Base-by-base conservation (phyloP, 2,888 invertebrate species). In the Zhengitettix transpicula region DNA sequence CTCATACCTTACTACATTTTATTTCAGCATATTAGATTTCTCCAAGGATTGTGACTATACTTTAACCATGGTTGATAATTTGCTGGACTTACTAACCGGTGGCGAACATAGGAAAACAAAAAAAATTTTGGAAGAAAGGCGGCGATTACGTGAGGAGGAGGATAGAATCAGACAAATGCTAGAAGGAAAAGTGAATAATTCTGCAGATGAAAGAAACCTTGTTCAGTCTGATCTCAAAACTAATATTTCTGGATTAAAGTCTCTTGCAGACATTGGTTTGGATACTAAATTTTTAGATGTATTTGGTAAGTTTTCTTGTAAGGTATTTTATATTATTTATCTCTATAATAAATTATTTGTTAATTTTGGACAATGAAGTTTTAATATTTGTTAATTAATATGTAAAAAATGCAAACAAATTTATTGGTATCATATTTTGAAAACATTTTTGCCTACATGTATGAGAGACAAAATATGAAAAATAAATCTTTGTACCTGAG, bases 81-180 rank as follows among this genome's bases (percentile, higher is more conserved):
- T 93, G 51, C 73, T 93, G 64, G 90, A 93, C 69, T 78, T 87
- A 12, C 74, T 93, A 55, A 93, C 92, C 0, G 83, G 84, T 64
- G 89, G 90, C 0, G 89, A 92, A 70, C 92, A 93, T 70, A 79
- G 83, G 59, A 84, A 84, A 71, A 83, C 88, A 0, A 82, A 86
- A 67, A 80, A 81, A 65, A 74, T 81, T 40, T 74, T 90, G 52
- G 84, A 85, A 59, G 86, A 87, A 65, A 80, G 82, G 64, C 80
- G 83, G 65, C 77, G 78, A 61, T 75, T 83, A 57, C 76, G 78
- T 53, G 82, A 82, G 66, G 84, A 84, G 66, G 81, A 84, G 64
- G 78, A 78, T 40, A 81, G 82, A 63, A 79, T 84, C 17, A 60
- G 65, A 40, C 67, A 68, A 58, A 55, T 68, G 42, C 66, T 67